Evolutionary conservation across 2,797 vertebrate species (phyloP), one percentile per base, ranked within the genome.

Genomic region (Gadopsis bispinosus): DNA sequence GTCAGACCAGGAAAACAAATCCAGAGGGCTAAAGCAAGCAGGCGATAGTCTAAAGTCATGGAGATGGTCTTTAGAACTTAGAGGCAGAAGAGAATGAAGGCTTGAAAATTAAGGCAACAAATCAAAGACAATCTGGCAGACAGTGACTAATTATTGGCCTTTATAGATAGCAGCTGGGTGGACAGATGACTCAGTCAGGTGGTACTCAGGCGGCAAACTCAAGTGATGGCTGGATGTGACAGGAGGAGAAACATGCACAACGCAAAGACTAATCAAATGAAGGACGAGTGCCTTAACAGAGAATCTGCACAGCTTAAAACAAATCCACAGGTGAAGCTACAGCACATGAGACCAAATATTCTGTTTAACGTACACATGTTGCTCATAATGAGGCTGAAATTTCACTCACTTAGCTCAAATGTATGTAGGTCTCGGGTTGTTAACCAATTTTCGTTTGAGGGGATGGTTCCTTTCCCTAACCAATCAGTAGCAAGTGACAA

Each of bases 1-100:
- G 53, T 73, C 69, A 26, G 43, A 67, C 4, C 69, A 62, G 4
- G 43, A 13, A 17, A 77, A 78, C 22, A 80, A 3, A 67, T 59
- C 22, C 53, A 68, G 54, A 31, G 47, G 45, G 33, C 53, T 66
- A 26, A 20, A 79, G 45, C 35, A 56, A 48, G 26, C 51, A 41
- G 58, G 56, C 17, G 14, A 43, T 11, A 19, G 29, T 58, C 43
- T 67, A 54, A 70, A 67, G 39, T 12, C 54, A 51, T 17, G 10
- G 16, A 13, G 56, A 20, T 29, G 39, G 22, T 51, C 22, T 67
- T 16, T 11, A 37, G 3, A 33, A 41, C 1, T 5, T 7, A 22
- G 39, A 50, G 59, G 4, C 12, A 43, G 13, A 19, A 26, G 39
- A 63, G n/a, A 43, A 51, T 11, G 19, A 73, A 68, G 55, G 41